Conservation (phyloP, 1,140 invertebrate species). For the Scaptomyza graminum region DNA sequence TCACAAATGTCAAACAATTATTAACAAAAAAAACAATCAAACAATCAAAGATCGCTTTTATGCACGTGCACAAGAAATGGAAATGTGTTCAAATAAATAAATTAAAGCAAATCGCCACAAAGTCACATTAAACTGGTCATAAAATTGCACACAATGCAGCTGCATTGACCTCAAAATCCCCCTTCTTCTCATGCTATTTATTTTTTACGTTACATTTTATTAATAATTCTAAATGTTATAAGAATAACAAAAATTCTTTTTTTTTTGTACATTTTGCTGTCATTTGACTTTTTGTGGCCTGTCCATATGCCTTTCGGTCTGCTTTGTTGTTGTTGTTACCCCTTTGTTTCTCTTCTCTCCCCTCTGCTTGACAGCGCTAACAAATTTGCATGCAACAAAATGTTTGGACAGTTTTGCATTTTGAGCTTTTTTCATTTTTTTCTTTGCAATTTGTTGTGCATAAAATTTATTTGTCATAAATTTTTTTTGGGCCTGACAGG, state of each 20-base stretch:
- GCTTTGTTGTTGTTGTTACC: background rate
- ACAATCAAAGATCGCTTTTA: slow-evolving; percentile 8
- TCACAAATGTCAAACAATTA: slow-evolving; percentile 26
- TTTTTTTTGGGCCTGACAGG: slow-evolving; percentile 40
- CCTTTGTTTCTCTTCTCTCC: background rate
- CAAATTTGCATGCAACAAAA: slow-evolving; percentile 58
- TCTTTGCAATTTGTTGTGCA: slow-evolving; percentile 37
- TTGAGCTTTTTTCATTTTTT: slow-evolving; percentile 15
- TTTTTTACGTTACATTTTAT: no score
- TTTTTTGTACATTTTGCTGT: slow-evolving; percentile 19
- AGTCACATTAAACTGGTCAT: slow-evolving; percentile 46
- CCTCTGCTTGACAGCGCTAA: slow-evolving; percentile 27
- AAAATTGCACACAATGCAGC: slow-evolving; percentile 45
- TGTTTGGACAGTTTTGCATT: slow-evolving; percentile 37
- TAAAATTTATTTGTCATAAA: slow-evolving; percentile 56
- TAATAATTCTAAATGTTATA: slow-evolving; percentile 52
- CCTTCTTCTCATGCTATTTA: slow-evolving; percentile 6
- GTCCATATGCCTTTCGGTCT: slow-evolving; percentile 14
- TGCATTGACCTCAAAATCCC: slow-evolving; percentile 20
- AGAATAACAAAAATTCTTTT: slow-evolving; percentile 36
- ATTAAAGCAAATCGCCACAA: slow-evolving; percentile 42
- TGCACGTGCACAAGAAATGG: slow-evolving; percentile 15
- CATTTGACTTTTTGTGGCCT: slow-evolving; percentile 37
- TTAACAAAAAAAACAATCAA: no score
- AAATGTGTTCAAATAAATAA: slow-evolving; percentile 33